Evolutionary conservation across 2,113 vertebrate genomes (phyloP), one percentile per base, ranked within the genome.

Genomic region (Deroptyus accipitrinus): DNA sequence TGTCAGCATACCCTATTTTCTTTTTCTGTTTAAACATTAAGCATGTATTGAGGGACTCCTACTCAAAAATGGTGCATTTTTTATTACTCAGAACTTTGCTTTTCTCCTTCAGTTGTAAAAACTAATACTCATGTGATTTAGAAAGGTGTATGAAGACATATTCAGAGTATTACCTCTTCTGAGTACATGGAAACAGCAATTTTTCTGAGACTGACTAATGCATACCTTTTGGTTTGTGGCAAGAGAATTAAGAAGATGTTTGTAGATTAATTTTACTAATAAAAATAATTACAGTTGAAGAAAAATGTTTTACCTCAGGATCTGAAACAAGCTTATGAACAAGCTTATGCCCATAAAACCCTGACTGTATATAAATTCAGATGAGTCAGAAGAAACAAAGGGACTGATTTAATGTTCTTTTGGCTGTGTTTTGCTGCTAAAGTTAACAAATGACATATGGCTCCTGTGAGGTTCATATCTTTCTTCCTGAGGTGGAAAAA

Each of bases 361-460:
- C 52, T 75, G 61, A 49, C 80, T 92, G 83, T 48, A 78, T 94
- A 75, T 95, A 95, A 95, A 96, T 92, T 96, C 77, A 94, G 62
- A 75, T 88, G 96, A 96, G 77, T 92, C 92, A 95, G 88, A 97
- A 92, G 83, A 91, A 92, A 96, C 86, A 88, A 94, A 96, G 62
- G 57, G 49, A 39, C 88, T 90, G 76, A 88, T 92, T 94, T 92
- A 84, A 89, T 66, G 88, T 91, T 94, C 61, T 82, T 61, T 64
- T 88, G 68, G 76, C 90, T 75, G 55, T 0, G 0, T 88, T 93
- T 86, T 76, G 39, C 77, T 66, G 86, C 69, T 93, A 17, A 82
- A 96, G 80, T 95, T 80, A 96, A 88, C 69, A 73, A 66, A 83
- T 94, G 86, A 88, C 83, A 89, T 94, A 90, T 49, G 77, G 86